Percentiles rank a stretch among this genome's conserved stretches.
These are phyloP conservation scores for Chaetogeoica ovagalla DNA, from an alignment of 2,888 invertebrate species.

Conservation along the genomic window DNA sequence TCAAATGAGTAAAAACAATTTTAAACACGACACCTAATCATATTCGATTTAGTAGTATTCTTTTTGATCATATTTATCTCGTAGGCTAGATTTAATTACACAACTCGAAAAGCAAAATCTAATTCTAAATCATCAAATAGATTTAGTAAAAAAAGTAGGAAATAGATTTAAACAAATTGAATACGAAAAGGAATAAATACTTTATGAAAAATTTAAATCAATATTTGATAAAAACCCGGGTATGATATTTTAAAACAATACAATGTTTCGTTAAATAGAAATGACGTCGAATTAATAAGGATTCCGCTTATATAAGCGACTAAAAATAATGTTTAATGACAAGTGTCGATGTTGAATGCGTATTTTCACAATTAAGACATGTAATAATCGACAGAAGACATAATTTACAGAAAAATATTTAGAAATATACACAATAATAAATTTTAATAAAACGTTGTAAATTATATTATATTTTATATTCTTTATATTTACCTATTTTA, in stretches of 20 bases:
- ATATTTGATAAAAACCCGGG: not conserved
- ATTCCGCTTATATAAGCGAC: not conserved
- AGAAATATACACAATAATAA: not conserved
- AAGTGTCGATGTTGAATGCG: not conserved
- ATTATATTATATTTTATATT: not conserved
- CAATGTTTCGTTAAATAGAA: not conserved
- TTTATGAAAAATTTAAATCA: not conserved
- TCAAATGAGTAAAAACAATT: slow-evolving; percentile 15
- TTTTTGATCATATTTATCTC: slow-evolving; percentile 2
- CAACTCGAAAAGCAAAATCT: not conserved
- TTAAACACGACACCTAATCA: slow-evolving; percentile 6
- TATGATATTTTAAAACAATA: not conserved
- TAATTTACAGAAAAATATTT: not conserved
- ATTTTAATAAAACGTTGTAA: not conserved
- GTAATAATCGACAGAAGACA: not conserved
- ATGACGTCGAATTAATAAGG: not conserved
- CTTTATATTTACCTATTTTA: too few relatives aligned
- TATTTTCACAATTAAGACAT: not conserved
- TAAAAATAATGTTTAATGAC: not conserved
- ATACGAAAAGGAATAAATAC: not conserved
- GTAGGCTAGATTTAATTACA: not conserved
- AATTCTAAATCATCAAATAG: not conserved
- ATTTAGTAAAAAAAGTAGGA: not conserved
- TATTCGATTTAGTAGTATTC: not conserved
- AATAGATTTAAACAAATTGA: not conserved